These are phyloP conservation scores for Cyrtorhinus lividipennis DNA, from an alignment of 1,140 invertebrate genomes.

Conservation along the genomic window DNA sequence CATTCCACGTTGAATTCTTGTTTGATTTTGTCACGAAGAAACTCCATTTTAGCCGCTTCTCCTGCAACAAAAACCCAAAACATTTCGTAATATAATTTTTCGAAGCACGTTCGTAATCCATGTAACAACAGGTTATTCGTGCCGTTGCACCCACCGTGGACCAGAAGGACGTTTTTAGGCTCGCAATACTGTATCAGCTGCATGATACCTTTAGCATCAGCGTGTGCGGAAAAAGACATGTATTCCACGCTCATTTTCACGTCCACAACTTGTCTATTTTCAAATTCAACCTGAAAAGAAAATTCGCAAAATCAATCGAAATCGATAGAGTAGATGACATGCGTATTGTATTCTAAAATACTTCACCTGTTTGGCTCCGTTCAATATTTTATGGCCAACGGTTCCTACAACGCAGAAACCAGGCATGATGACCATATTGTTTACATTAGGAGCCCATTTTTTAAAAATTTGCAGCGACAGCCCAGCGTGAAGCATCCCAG, in stretches of 20 bases:
- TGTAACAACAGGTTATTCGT: too few species aligned
- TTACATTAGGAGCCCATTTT: conserved; percentile 96
- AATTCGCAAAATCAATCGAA: neutral
- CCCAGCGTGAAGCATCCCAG: conserved; percentile 98
- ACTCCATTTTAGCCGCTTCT: conserved; percentile 59
- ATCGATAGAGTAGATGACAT: neutral
- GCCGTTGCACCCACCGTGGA: conserved; percentile 51
- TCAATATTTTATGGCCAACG: conserved; percentile 92
- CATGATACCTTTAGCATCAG: conserved; percentile 99
- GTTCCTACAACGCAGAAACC: conserved; percentile 98
- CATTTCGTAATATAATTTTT: too few species aligned
- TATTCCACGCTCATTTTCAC: conserved; percentile 98
- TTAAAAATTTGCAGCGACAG: conserved; percentile 96
- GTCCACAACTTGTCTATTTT: conserved; percentile 84
- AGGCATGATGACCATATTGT: conserved; percentile 99
- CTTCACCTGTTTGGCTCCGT: conserved; percentile 65
- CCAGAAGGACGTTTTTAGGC: conserved; percentile 91
- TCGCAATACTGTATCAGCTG: conserved; percentile 97
- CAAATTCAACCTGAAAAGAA: conserved; percentile 61
- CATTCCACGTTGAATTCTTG: conserved; percentile 83
- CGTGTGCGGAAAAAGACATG: conserved; percentile 99
- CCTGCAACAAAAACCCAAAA: conserved; percentile 39
- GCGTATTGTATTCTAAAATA: too few species aligned
- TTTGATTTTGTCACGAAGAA: conserved; percentile 51
- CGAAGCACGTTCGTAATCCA: too few species aligned